A percentile compares a stretch with the other conserved stretches of the same genome.
These are phyloP conservation scores for Nothura maculosa DNA, from an alignment of 2,797 vertebrate genomes.

Conservation along the genomic window DNA sequence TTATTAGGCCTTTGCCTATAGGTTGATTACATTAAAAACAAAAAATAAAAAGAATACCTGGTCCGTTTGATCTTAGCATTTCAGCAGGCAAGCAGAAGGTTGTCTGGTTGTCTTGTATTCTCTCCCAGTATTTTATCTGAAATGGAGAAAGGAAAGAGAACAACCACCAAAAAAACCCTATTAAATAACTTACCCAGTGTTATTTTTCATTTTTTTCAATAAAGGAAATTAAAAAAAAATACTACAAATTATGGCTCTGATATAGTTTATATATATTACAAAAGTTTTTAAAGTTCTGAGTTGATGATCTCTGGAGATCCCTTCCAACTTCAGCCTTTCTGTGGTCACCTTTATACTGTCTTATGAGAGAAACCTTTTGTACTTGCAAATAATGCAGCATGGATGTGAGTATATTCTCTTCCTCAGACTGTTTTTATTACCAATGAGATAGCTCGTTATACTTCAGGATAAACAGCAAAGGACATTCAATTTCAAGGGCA, in stretches of 20 bases:
- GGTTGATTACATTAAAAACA: neutral
- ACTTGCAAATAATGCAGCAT: neutral
- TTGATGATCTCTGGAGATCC: neutral
- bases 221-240: neutral
- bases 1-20: neutral
- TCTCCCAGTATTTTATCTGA: neutral
- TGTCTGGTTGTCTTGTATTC: neutral
- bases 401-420: neutral
- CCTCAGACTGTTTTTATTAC: neutral
- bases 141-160: neutral
- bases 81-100: neutral
- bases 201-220: neutral
- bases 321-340: no score
- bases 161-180: neutral
- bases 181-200: neutral
- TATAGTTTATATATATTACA: neutral
- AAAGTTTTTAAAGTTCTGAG: neutral
- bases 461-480: neutral
- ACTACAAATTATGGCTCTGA: neutral
- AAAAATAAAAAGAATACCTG: constrained; percentile 19
- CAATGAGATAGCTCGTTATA: neutral
- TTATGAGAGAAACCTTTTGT: neutral
- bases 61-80: neutral
- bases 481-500: neutral
- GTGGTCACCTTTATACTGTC: neutral